These are phyloP conservation scores for Cochlearius cochlearius DNA, from an alignment of 2,113 vertebrate species.

Conservation along the genomic window DNA sequence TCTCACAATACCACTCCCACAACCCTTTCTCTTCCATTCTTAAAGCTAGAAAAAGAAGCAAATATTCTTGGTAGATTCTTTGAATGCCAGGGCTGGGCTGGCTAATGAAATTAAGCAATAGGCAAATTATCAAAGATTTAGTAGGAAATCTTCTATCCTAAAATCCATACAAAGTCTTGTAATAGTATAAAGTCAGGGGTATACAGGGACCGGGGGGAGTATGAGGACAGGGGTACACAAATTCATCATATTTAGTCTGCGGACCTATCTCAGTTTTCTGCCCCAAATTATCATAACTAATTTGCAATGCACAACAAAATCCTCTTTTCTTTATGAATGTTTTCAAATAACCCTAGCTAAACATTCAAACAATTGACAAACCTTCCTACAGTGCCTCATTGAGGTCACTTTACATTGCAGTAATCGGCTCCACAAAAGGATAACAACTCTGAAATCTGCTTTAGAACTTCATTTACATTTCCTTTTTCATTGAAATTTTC, in stretches of 20 bases:
- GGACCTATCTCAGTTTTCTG: background rate
- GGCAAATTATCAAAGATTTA: background rate
- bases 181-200: background rate
- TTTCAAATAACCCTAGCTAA: slow-evolving; percentile 8
- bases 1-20: background rate
- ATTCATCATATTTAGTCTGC: background rate
- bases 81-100: background rate
- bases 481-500: background rate
- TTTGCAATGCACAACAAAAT: background rate
- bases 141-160: background rate
- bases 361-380: background rate
- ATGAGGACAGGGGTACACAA: background rate
- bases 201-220: fast-evolving
- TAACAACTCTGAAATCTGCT: background rate
- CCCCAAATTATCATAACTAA: background rate
- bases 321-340: background rate
- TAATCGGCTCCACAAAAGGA: background rate
- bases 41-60: background rate
- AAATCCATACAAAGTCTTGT: background rate
- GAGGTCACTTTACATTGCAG: background rate
- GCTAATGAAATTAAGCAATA: background rate
- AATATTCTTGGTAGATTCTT: background rate
- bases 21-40: background rate
- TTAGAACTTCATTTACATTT: background rate
- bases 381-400: background rate